phyloP scores from a whole-genome alignment of 2,888 invertebrate species.

The Patella depressa region DNA sequence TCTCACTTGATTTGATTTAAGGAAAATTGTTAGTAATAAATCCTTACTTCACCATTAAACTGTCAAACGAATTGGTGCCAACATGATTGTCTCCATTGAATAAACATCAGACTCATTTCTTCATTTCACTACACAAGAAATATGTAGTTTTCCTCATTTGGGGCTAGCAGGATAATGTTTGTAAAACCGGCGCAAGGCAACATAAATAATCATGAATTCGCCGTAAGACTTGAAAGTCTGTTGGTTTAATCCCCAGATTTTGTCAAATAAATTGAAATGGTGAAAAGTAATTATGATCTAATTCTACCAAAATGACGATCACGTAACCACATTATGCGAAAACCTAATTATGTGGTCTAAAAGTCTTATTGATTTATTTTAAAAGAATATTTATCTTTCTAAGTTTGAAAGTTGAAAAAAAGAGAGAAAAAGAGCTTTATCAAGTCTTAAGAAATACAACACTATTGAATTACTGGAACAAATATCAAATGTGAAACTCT shows the following conservation, averaged over 20 bases:
- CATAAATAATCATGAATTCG: slow-evolving; percentile 9
- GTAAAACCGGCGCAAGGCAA: neutral
- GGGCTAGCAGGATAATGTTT: neutral
- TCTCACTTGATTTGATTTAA: slow-evolving; percentile 19
- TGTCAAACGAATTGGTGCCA: slow-evolving; percentile 21
- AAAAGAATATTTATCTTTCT: neutral
- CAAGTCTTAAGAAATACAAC: too few relatives aligned
- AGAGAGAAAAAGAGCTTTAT: too few relatives aligned
- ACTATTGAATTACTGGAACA: too few relatives aligned
- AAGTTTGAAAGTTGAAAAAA: too few relatives aligned
- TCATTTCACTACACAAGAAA: slow-evolving; percentile 18
- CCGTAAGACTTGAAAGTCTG: slow-evolving; percentile 2
- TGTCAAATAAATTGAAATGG: slow-evolving; percentile 11
- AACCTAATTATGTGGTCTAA: slow-evolving; percentile 7
- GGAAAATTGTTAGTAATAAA: slow-evolving; percentile 26
- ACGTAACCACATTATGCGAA: slow-evolving; percentile 11
- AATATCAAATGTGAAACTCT: too few relatives aligned
- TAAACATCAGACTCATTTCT: slow-evolving; percentile 26
- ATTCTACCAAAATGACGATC: neutral
- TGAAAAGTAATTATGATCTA: slow-evolving; percentile 12
- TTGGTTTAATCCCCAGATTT: slow-evolving; percentile 10
- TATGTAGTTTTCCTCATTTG: neutral
- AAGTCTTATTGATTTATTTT: slow-evolving; percentile 1
- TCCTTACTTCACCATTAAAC: slow-evolving; percentile 21
- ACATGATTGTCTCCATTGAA: slow-evolving; percentile 29